phyloP scores from a whole-genome alignment of 2,113 vertebrate species.

The Gopherus flavomarginatus region DNA sequence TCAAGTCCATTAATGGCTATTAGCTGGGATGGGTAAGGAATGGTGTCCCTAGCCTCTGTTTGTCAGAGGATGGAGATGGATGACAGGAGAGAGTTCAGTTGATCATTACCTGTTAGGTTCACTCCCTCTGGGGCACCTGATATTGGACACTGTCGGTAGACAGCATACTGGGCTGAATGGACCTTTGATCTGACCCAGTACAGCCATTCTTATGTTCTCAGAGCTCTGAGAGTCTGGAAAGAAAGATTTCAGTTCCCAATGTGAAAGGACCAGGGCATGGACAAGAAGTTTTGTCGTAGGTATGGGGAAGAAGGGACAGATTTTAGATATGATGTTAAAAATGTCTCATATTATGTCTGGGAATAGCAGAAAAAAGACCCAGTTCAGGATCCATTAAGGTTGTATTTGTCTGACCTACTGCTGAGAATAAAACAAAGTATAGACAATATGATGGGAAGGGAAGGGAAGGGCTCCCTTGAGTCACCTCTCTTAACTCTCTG shows the following conservation, averaged over 20 bases:
- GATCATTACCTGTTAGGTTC: no score
- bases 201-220: background rate
- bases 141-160: no score
- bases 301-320: background rate
- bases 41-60: no score
- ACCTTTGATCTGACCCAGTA: no score
- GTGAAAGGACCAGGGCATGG: background rate
- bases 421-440: constrained; percentile 1
- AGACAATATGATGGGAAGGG: background rate
- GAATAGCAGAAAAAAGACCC: background rate
- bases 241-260: no score
- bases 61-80: no score
- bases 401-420: background rate
- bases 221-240: background rate
- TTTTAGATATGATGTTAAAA: background rate
- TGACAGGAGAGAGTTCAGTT: no score
- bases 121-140: no score
- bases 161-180: no score
- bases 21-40: no score
- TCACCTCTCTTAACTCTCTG: background rate
- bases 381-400: background rate
- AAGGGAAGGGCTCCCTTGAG: background rate
- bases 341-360: background rate
- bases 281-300: background rate
- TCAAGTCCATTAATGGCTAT: no score